Percentiles rank a stretch among this genome's conserved stretches.
Evolutionary conservation across 2,797 vertebrate genomes (phyloP).

Genomic region (Chromis chromis): DNA sequence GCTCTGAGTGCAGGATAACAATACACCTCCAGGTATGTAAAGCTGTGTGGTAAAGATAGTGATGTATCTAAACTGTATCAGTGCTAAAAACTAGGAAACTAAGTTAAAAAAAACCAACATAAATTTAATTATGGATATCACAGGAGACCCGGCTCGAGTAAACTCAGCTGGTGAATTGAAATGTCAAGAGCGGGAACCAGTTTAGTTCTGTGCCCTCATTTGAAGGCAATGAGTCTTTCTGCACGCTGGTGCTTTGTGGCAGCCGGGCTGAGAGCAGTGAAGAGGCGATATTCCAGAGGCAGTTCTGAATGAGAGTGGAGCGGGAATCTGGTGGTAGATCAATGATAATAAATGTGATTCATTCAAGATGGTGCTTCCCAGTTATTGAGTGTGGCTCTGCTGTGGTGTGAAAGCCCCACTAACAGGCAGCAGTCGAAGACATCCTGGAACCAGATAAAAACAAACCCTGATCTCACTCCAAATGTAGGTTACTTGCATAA

Average conservation of each 20-base stretch:
- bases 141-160: conserved; percentile 19
- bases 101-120: conserved; percentile 4
- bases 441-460: conserved; percentile 53
- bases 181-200: conserved; percentile 49
- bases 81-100: conserved; percentile 20
- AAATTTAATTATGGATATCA: conserved; percentile 33
- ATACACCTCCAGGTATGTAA: conserved; percentile 3
- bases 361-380: conserved; percentile 54
- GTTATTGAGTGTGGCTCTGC: conserved; percentile 53
- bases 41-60: background rate
- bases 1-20: background rate
- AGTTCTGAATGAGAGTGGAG: conserved; percentile 48
- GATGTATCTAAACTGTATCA: conserved; percentile 28
- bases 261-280: conserved; percentile 43
- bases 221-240: conserved; percentile 53
- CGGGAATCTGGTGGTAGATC: conserved; percentile 69
- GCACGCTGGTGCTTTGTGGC: conserved; percentile 37
- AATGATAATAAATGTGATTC: conserved; percentile 74
- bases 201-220: conserved; percentile 48
- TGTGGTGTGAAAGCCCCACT: conserved; percentile 49
- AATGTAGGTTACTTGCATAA: conserved; percentile 21
- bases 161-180: conserved; percentile 56
- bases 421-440: conserved; percentile 38
- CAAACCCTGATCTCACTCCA: conserved; percentile 37
- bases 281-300: conserved; percentile 61